Base-by-base conservation (phyloP, 2,113 vertebrate genomes). In the Anser cygnoides region DNA sequence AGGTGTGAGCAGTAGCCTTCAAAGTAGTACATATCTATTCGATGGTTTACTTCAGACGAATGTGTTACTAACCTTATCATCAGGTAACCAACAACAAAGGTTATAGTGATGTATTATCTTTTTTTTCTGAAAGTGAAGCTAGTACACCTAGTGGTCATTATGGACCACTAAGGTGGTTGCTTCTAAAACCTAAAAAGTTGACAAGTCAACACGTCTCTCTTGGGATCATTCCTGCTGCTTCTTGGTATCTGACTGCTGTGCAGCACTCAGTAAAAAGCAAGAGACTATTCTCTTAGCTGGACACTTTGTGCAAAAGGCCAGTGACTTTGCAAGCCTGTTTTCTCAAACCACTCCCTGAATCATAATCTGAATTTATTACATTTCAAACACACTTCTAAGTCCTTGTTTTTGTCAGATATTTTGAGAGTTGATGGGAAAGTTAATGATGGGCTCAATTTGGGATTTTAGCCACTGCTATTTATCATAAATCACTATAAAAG, bases 231-330 rank as follows among this genome's bases (percentile, higher is more conserved):
- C 20, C 54, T 91, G 23, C 10, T n/a, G 67, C 83, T 84, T 82
- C 21, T 0, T 3, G 26, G 8, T 84, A 7, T 55, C 4, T 41
- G 46, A 37, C 4, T 63, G 33, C 28, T 71, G 4, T 13, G 23
- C 61, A 43, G 9, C 4, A 2, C 35, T 90, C n/a, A 43, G 26
- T 74, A 43, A 73, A 73, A 55, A 74, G 23, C 13, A 25, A 25
- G 23, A 66, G 17, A 39, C 44, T 16, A 11, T 0, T 0, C 19
- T 61, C 3, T 0, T 49, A 57, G 50, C 26, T 83, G 31, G 21
- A 46, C 29, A 67, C 4, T 71, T 91, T 86, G 70, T 90, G 33
- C 23, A 59, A 35, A 65, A 43, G 49, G 43, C 23, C 52, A 26
- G 26, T 52, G 29, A 70, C 41, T 74, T 35, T 10, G 19, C 80